Conservation (phyloP, 2,113 vertebrate species). For the Bubo blakistoni region DNA sequence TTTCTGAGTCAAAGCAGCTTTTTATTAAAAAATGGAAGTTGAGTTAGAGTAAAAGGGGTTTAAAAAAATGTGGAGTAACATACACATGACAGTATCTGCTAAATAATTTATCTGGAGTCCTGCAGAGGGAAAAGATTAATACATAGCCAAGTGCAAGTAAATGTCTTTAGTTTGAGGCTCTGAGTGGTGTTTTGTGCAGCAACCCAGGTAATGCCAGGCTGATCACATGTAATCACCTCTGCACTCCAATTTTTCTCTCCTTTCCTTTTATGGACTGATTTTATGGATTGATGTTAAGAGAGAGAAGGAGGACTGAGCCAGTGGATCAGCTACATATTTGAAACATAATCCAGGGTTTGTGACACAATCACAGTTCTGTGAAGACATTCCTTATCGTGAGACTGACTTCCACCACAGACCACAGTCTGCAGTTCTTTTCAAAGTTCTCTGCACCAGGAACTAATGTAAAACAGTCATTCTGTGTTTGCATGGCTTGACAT, state of each 20-base stretch:
- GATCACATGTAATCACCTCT: not conserved
- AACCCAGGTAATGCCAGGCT: not conserved
- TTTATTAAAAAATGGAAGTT: not conserved
- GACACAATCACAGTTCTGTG: not conserved
- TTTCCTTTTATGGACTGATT: not conserved
- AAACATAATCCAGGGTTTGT: not conserved
- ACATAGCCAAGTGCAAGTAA: not conserved
- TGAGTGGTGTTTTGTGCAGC: not conserved
- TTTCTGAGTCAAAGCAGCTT: not conserved
- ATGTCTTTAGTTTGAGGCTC: not conserved
- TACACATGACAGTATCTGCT: not conserved
- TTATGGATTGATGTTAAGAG: not conserved
- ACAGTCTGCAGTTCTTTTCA: not conserved
- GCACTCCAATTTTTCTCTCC: not conserved
- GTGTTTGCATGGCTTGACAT: not conserved
- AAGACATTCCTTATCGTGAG: not conserved
- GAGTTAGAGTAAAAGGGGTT: not conserved
- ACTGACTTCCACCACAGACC: not conserved
- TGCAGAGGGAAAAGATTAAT: not conserved
- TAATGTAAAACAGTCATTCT: not conserved
- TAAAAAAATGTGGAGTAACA: not conserved
- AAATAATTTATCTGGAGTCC: not conserved
- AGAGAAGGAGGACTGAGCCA: not conserved
- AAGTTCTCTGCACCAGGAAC: not conserved
- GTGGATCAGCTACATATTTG: not conserved